Conservation (phyloP, 2,113 vertebrate species). For the Echinops telfairi region DNA sequence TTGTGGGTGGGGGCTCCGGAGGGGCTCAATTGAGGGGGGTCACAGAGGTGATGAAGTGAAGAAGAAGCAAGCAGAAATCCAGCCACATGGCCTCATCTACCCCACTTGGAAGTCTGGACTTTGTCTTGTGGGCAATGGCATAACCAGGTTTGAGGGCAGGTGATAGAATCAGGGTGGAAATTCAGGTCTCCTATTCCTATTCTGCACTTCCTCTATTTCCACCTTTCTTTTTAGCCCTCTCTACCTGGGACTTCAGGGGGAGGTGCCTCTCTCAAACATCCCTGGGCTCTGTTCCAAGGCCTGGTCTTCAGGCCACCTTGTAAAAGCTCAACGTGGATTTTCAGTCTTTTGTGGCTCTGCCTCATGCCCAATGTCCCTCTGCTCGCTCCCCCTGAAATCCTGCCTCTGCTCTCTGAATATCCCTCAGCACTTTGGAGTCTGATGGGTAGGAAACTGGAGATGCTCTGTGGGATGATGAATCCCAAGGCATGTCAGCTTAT, state of each 20-base stretch:
- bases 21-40: fast-evolving
- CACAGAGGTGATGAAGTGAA: not conserved
- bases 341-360: not conserved
- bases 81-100: fast-evolving
- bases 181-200: not conserved
- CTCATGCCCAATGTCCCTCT: fast-evolving
- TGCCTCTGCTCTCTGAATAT: not conserved
- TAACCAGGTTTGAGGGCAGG: not conserved
- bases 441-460: not conserved
- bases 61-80: not conserved
- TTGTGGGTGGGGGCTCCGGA: no score
- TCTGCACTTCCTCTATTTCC: not conserved
- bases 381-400: not conserved
- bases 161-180: not conserved
- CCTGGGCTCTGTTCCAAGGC: not conserved
- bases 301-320: not conserved
- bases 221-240: not conserved
- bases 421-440: not conserved
- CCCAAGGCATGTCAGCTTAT: not conserved
- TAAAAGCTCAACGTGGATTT: not conserved
- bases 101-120: not conserved
- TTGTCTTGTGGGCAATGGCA: not conserved
- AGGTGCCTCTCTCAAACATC: not conserved
- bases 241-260: not conserved
- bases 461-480: not conserved